phyloP scores from a whole-genome alignment of 2,113 vertebrate species.

The Hippocampus guttulatus region DNA sequence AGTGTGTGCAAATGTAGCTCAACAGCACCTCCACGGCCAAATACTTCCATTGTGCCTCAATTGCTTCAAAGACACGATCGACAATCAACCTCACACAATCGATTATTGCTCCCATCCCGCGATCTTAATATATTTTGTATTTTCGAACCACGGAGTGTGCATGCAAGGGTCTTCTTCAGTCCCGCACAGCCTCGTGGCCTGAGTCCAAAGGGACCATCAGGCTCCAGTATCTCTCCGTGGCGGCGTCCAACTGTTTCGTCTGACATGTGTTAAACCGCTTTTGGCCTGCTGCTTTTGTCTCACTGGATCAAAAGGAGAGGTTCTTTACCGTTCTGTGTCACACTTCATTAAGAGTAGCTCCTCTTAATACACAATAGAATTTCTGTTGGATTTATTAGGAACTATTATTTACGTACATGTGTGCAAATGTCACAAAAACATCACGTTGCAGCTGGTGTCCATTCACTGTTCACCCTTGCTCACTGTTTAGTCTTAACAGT shows the following conservation, averaged over 20 bases:
- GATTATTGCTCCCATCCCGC: neutral
- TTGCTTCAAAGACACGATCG: neutral
- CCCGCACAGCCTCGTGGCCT: conserved; percentile 25
- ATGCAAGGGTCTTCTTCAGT: conserved; percentile 1
- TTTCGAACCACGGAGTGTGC: neutral
- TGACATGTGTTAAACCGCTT: conserved; percentile 65
- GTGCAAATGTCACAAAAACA: no score
- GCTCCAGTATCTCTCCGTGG: conserved; percentile 28
- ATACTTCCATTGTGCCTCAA: neutral
- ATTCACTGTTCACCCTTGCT: no score
- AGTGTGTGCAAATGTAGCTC: neutral
- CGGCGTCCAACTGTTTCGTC: conserved; percentile 64
- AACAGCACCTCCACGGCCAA: neutral
- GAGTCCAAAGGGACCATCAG: conserved; percentile 40
- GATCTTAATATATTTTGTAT: neutral
- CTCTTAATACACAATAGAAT: conserved; percentile 22
- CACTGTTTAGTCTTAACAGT: no score
- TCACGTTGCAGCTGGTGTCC: no score
- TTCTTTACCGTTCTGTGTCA: conserved; percentile 55
- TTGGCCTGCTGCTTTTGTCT: conserved; percentile 54
- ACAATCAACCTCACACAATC: neutral
- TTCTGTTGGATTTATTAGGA: no score
- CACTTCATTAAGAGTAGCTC: conserved; percentile 41
- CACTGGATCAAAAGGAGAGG: conserved; percentile 56
- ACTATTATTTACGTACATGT: no score